Conservation (phyloP, 2,797 vertebrate species). For the Poeciliopsis turneri region DNA sequence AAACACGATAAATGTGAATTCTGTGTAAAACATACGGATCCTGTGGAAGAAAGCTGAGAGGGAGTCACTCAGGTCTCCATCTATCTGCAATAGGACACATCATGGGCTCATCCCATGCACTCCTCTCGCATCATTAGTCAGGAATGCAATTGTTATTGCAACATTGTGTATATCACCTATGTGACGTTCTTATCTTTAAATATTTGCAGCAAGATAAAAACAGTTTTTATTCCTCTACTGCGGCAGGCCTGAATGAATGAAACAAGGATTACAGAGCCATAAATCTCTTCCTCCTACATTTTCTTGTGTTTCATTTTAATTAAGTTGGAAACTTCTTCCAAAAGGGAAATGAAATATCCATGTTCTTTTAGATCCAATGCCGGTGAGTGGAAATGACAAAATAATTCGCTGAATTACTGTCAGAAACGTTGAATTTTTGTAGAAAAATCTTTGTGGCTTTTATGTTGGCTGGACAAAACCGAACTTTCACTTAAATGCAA, state of each 20-base stretch:
- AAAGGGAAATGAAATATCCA: background rate
- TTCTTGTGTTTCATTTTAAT: background rate
- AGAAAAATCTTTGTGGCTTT: background rate
- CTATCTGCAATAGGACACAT: background rate
- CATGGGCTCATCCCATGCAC: constrained; percentile 14
- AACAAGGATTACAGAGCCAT: background rate
- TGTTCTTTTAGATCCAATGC: background rate
- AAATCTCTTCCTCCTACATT: background rate
- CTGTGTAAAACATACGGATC: background rate
- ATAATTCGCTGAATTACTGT: background rate
- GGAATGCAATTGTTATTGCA: constrained; percentile 65
- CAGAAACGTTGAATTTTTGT: background rate
- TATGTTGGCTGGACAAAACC: background rate
- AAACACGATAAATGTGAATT: background rate
- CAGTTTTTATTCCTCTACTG: constrained; percentile 14
- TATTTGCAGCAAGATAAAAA: constrained; percentile 47
- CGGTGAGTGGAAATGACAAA: background rate
- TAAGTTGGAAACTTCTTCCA: background rate
- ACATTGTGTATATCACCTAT: constrained; percentile 56
- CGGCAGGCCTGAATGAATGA: background rate
- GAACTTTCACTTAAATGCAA: background rate
- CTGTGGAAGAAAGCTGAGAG: background rate
- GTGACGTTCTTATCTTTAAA: constrained; percentile 64
- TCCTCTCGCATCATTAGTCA: constrained; percentile 31
- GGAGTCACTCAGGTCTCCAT: background rate